Conservation (phyloP, 2,797 vertebrate species). For the Brachyrhaphis roseni region DNA sequence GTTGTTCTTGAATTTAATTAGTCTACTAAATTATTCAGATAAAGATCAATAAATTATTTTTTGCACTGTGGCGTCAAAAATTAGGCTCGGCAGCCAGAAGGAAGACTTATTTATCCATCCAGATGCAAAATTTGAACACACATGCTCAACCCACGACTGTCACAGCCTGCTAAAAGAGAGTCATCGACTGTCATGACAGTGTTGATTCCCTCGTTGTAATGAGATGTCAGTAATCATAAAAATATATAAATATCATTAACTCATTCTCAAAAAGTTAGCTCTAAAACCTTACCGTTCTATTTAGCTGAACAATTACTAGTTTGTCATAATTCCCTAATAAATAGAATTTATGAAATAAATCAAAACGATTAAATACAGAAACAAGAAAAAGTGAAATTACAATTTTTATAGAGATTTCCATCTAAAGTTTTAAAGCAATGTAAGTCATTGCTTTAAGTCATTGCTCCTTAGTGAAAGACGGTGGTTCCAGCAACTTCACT, state of each 20-base stretch:
- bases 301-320: neutral
- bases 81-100: neutral
- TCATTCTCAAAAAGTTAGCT: too few relatives aligned
- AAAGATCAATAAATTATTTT: conserved; percentile 23
- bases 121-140: conserved; percentile 9
- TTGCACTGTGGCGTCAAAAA: conserved; percentile 1
- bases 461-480: conserved; percentile 7
- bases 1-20: conserved; percentile 33
- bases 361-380: neutral
- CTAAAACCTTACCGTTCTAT: neutral
- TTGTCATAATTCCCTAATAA: neutral
- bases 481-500: conserved; percentile 10
- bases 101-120: neutral
- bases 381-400: neutral
- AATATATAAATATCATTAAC: neutral
- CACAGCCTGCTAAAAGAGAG: conserved; percentile 20
- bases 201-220: neutral
- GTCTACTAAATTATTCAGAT: conserved; percentile 31
- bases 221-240: neutral
- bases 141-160: neutral
- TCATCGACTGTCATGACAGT: conserved; percentile 32
- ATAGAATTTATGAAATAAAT: neutral
- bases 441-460: neutral
- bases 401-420: neutral
- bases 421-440: neutral